Base-by-base conservation (phyloP, 2,797 vertebrate genomes). In the Momotus momota region DNA sequence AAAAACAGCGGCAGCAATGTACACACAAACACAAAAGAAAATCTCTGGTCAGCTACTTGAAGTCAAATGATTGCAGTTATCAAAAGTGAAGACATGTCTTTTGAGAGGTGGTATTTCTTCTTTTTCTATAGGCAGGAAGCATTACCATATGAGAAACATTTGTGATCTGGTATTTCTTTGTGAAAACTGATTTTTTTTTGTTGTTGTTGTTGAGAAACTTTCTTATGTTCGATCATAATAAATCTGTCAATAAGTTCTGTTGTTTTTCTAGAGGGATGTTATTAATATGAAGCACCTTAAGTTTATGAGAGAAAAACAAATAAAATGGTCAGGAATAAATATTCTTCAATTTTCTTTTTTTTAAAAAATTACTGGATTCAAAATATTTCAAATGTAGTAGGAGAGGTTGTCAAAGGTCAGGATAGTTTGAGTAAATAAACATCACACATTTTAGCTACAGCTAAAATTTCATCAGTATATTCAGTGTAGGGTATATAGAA, bases 41-140 rank as follows among this genome's bases (percentile, higher is more conserved):
- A 79, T 84, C 89, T 79, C 80, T 64, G 87, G 89, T 94, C 96
- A 94, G 66, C 90, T 73, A 10, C 87, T 90, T 71, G 49, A 69
- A 61, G 48, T 69, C 77, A 48, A 93, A 75, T 64, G 72, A 79
- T 60, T 84, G 77, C 58, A 73, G 62, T 88, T 94, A 86, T 73
- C 93, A 86, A 49, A 94, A 91, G 67, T 67, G 66, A 94, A 88
- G n/a, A 66, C 3, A 2, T 21, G 12, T 18, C 94, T 94, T 95
- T 52, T 33, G 96, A 87, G 95, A 94, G 73, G 85, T 96, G 89
- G 2, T 95, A 94, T 90, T 96, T 97, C 80, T 21, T 31, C 16
- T 64, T 86, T 89, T 77, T 77, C 23, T 52, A 10, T 38, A 70
- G 55, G 69, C 77, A 94, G 46, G 64, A 93, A 86, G 15, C 20